Percentiles rank a stretch among this genome's conserved stretches.
Conservation (phyloP, 2,797 vertebrate species). For the Chaetodon trifasciatus region DNA sequence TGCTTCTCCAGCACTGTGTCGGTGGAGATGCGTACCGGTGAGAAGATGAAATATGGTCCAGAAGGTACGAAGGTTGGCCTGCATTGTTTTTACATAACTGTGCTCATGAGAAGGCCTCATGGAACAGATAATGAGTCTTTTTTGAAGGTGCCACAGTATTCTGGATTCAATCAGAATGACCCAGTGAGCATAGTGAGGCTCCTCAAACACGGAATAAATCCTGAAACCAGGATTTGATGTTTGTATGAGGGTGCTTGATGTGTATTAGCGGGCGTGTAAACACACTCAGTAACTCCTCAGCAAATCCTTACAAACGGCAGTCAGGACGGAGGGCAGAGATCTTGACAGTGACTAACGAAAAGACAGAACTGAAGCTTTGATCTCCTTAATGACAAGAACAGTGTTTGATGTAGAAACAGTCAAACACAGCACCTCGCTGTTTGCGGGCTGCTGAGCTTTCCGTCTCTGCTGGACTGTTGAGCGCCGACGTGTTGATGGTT, state of each 20-base stretch:
- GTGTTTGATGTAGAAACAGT: slow-evolving; percentile 59
- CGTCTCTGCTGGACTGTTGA: slow-evolving; percentile 52
- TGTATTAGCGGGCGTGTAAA: slow-evolving; percentile 12
- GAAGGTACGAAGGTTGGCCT: neutral
- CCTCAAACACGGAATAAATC: slow-evolving; percentile 3
- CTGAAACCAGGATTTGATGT: slow-evolving; percentile 12
- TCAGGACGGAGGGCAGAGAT: slow-evolving; percentile 19
- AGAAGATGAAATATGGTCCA: neutral
- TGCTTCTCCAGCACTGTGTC: neutral
- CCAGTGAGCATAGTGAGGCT: slow-evolving; percentile 21
- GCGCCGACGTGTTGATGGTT: slow-evolving; percentile 22
- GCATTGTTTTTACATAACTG: slow-evolving; percentile 23
- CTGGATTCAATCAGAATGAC: slow-evolving; percentile 16
- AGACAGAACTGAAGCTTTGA: slow-evolving; percentile 56
- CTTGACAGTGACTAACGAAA: slow-evolving; percentile 40
- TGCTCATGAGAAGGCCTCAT: slow-evolving; percentile 23
- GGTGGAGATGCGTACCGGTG: neutral
- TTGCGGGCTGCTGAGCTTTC: slow-evolving; percentile 49
- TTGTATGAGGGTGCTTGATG: neutral
- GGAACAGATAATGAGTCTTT: slow-evolving; percentile 31
- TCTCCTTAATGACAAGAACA: slow-evolving; percentile 49
- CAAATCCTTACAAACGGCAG: slow-evolving; percentile 27
- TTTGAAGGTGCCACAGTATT: slow-evolving; percentile 16
- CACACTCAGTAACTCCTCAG: slow-evolving; percentile 3
- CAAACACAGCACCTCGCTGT: slow-evolving; percentile 40